These are phyloP conservation scores for Thaumetopoea pityocampa DNA, from an alignment of 1,140 invertebrate genomes.

Conservation along the genomic window DNA sequence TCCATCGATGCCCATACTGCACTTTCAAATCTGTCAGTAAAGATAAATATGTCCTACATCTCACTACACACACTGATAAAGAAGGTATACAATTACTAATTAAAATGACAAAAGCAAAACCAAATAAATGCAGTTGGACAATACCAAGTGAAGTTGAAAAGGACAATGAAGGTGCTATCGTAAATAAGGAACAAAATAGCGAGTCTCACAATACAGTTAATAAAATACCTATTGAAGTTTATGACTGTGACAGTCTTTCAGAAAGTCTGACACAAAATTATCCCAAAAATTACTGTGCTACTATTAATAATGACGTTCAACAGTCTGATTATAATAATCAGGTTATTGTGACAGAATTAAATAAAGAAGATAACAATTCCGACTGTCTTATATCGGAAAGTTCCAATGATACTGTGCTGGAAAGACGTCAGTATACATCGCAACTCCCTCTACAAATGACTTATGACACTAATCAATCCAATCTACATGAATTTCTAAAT, in stretches of 20 bases:
- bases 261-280: slow-evolving; percentile 52
- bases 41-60: slow-evolving; percentile 70
- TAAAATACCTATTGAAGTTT: slow-evolving; percentile 61
- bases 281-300: slow-evolving; percentile 46
- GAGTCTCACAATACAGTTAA: slow-evolving; percentile 45
- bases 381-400: slow-evolving; percentile 58
- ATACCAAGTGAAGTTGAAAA: slow-evolving; percentile 51
- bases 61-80: slow-evolving; percentile 60
- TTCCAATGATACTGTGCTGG: slow-evolving; percentile 45
- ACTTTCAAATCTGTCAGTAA: slow-evolving; percentile 75
- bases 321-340: slow-evolving; percentile 37
- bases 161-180: slow-evolving; percentile 25
- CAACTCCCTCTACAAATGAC: slow-evolving; percentile 48
- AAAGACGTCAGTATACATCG: slow-evolving; percentile 43
- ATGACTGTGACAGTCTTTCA: slow-evolving; percentile 60
- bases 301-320: slow-evolving; percentile 28
- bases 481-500: slow-evolving; percentile 50
- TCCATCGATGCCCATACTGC: slow-evolving; percentile 75
- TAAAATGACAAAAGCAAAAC: slow-evolving; percentile 50
- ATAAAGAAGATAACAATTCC: slow-evolving; percentile 63
- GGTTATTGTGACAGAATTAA: slow-evolving; percentile 47
- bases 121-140: slow-evolving; percentile 55
- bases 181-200: slow-evolving; percentile 26
- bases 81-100: slow-evolving; percentile 51
- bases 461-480: slow-evolving; percentile 39